Percentiles rank a stretch among this genome's conserved stretches.
These are phyloP conservation scores for Calameuta idolon DNA, from an alignment of 2,888 invertebrate genomes.

Conservation along the genomic window DNA sequence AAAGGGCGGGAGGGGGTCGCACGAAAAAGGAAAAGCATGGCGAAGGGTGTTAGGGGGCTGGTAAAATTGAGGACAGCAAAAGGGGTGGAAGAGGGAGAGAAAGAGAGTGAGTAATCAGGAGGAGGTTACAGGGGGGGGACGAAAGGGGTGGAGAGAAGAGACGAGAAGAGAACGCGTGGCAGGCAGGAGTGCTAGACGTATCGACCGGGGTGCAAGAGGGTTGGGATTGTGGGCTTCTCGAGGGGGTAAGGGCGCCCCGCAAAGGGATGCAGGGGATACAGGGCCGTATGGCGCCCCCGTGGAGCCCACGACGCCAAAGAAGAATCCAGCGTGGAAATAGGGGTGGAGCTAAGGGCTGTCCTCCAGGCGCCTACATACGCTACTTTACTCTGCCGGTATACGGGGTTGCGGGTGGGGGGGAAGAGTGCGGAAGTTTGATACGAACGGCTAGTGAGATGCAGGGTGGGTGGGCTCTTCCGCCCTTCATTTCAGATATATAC, in stretches of 20 bases:
- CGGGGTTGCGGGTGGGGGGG: conserved; percentile 40
- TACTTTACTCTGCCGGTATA: conserved; percentile 37
- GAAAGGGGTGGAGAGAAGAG: conserved; percentile 26
- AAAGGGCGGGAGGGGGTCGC: conserved; percentile 11
- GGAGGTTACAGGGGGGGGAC: conserved; percentile 32
- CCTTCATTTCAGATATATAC: not conserved
- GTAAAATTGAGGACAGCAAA: conserved; percentile 3
- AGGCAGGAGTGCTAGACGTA: conserved; percentile 55
- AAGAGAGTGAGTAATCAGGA: conserved; percentile 21
- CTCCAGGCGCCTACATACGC: conserved; percentile 48
- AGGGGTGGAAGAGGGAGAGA: not conserved
- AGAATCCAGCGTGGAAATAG: conserved; percentile 26
- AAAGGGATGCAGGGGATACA: conserved; percentile 20
- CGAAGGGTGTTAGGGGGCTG: conserved; percentile 9
- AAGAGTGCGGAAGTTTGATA: conserved; percentile 54
- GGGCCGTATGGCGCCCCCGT: conserved; percentile 16
- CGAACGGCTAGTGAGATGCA: conserved; percentile 35
- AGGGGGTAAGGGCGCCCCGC: conserved; percentile 16
- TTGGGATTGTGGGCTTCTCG: conserved; percentile 34
- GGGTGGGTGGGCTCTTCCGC: conserved; percentile 38
- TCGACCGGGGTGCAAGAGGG: conserved; percentile 51
- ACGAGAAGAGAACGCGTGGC: conserved; percentile 1
- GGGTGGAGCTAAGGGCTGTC: conserved; percentile 28
- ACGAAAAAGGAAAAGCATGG: conserved; percentile 13
- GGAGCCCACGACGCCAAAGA: conserved; percentile 17